Conservation (phyloP, 2,888 invertebrate species). For the Furcula furcula region DNA sequence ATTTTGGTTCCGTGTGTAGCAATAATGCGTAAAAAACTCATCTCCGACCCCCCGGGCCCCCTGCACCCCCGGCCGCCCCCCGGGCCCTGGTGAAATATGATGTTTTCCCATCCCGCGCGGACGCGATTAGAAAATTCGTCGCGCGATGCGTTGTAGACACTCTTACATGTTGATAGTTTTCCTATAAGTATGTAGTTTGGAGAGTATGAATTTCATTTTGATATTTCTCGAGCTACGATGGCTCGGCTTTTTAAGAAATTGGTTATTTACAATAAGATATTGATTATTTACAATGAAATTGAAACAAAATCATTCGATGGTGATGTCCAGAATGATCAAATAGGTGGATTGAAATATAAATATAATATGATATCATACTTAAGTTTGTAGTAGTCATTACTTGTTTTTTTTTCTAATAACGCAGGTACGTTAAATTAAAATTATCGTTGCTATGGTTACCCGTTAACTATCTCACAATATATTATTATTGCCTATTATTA, state of each 20-base stretch:
- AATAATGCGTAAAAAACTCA: constrained; percentile 82
- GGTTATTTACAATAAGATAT: not conserved
- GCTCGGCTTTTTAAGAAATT: no score
- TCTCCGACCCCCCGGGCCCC: constrained; percentile 56
- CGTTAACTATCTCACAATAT: no score
- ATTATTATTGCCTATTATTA: no score
- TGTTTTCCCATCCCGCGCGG: constrained; percentile 75
- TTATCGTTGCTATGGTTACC: no score
- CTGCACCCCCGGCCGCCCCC: constrained; percentile 38
- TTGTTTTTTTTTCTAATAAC: no score
- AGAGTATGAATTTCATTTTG: constrained; percentile 22
- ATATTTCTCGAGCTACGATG: constrained; percentile 15
- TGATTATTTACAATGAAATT: constrained; percentile 1
- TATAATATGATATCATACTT: no score
- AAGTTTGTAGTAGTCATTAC: no score
- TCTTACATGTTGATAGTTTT: constrained; percentile 52
- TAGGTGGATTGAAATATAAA: constrained; percentile 15
- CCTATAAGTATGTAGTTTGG: constrained; percentile 25
- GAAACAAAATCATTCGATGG: not conserved
- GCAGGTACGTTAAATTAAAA: no score
- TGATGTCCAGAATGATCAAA: not conserved
- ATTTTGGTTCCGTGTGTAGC: constrained; percentile 71
- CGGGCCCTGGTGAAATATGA: constrained; percentile 75
- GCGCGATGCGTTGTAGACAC: constrained; percentile 44
- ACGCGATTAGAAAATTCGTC: constrained; percentile 80